These are phyloP conservation scores for Aspidoscelis tigris DNA, from an alignment of 2,113 vertebrate genomes.

Conservation along the genomic window DNA sequence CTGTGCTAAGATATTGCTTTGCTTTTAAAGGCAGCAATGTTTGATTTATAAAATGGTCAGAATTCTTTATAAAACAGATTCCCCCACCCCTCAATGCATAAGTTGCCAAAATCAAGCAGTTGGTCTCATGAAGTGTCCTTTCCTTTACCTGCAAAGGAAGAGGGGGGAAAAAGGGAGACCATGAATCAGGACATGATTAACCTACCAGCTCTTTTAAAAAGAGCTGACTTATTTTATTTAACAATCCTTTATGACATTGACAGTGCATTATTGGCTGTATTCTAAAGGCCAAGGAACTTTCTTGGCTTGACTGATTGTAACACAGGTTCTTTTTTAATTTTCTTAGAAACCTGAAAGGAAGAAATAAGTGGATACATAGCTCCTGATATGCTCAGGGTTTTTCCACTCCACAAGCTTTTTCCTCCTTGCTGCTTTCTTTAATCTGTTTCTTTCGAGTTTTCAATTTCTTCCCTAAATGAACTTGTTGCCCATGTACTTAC, in stretches of 20 bases:
- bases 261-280: background rate
- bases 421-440: background rate
- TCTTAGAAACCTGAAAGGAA: background rate
- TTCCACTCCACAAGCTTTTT: background rate
- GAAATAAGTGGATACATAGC: background rate
- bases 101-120: background rate
- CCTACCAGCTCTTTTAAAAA: conserved; percentile 1
- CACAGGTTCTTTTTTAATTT: conserved; percentile 30
- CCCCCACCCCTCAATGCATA: background rate
- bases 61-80: background rate
- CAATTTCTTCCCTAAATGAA: conserved; percentile 18
- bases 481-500: background rate
- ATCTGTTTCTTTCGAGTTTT: conserved; percentile 16
- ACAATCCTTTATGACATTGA: conserved; percentile 12
- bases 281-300: background rate
- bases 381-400: rapidly evolving
- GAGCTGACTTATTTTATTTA: background rate
- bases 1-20: background rate
- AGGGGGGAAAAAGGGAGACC: background rate
- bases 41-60: no score
- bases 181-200: background rate
- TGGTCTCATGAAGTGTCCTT: background rate
- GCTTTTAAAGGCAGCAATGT: no score
- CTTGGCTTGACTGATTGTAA: background rate
- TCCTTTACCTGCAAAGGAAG: background rate